phyloP scores from a whole-genome alignment of 2,888 invertebrate species.

The Iphiclides podalirius region DNA sequence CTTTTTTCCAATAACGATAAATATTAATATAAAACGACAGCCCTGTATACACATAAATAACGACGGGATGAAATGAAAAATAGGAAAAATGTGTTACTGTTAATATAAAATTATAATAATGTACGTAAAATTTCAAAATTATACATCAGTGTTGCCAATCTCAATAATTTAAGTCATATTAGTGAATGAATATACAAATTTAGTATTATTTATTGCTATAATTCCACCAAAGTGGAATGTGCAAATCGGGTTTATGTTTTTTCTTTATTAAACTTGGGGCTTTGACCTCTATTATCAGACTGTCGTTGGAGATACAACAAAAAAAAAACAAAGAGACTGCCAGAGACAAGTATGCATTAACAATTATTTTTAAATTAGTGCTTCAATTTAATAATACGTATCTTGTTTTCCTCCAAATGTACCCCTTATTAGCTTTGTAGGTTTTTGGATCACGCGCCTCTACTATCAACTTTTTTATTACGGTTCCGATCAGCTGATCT shows the following conservation, averaged over 20 bases:
- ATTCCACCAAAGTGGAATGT: constrained; percentile 14
- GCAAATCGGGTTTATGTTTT: constrained; percentile 24
- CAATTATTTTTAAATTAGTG: neutral
- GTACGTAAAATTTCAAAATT: neutral
- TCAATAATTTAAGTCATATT: constrained; percentile 5
- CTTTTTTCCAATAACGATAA: neutral
- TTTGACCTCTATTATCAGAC: constrained; percentile 25
- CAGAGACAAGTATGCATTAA: constrained; percentile 3
- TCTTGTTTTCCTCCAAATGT: neutral
- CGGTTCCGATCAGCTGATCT: constrained; percentile 16
- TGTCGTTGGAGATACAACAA: constrained; percentile 18
- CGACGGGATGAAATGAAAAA: neutral
- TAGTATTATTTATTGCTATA: constrained; percentile 18
- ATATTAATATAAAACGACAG: neutral
- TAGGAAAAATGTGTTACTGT: neutral
- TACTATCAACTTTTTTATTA: constrained; percentile 14
- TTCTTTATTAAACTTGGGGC: constrained; percentile 24
- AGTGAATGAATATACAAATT: constrained; percentile 17
- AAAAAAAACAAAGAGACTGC: constrained; percentile 16
- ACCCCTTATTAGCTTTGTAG: neutral
- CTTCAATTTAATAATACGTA: neutral
- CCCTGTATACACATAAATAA: neutral
- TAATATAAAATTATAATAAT: neutral
- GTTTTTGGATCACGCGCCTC: neutral
- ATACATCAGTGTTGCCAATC: neutral